phyloP scores from a whole-genome alignment of 2,888 invertebrate genomes.

The Tetrapedia diversipes region DNA sequence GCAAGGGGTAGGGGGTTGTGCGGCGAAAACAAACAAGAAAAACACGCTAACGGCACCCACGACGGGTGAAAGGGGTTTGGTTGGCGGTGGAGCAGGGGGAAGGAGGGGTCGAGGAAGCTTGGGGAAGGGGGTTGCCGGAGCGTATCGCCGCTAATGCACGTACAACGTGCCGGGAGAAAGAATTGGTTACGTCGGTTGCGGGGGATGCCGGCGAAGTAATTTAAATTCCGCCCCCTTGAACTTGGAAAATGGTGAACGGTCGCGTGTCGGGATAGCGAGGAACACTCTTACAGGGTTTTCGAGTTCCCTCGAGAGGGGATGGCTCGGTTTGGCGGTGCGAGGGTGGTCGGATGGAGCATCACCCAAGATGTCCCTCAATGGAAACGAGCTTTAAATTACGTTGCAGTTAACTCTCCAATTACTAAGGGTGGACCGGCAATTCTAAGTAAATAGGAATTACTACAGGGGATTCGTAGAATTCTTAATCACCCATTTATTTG shows the following conservation, averaged over 20 bases:
- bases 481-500: too few species aligned
- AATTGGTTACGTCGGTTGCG: conserved; percentile 43
- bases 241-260: neutral
- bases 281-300: too few species aligned
- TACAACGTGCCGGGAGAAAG: conserved; percentile 53
- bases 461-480: too few species aligned
- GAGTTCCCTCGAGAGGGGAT: too few species aligned
- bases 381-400: too few species aligned
- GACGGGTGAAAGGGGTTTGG: conserved; percentile 2
- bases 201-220: conserved; percentile 41
- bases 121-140: conserved; percentile 23
- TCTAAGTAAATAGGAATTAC: too few species aligned
- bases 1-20: neutral
- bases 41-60: conserved; percentile 28
- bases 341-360: too few species aligned
- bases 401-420: too few species aligned
- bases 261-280: neutral
- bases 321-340: too few species aligned
- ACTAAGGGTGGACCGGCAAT: too few species aligned
- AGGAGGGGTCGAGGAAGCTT: neutral
- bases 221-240: conserved; percentile 34
- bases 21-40: conserved; percentile 45
- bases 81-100: neutral
- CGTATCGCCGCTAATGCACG: conserved; percentile 62
- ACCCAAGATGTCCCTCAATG: too few species aligned